These are phyloP conservation scores for Damaliscus lunatus DNA, from an alignment of 2,113 vertebrate genomes.

Conservation along the genomic window DNA sequence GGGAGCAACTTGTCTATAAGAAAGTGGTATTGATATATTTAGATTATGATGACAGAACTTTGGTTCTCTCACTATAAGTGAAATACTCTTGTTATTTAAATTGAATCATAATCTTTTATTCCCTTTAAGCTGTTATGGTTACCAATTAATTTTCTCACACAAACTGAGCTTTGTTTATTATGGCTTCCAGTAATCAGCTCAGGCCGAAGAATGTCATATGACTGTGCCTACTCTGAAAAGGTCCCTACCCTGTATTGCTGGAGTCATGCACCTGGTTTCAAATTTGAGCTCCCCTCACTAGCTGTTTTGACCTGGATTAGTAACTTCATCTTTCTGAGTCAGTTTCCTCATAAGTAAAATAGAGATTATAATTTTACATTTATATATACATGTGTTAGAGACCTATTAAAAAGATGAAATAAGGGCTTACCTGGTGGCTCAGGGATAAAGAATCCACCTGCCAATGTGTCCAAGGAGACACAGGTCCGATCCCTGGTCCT, in stretches of 20 bases:
- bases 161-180: not conserved
- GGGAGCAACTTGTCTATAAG: conserved; percentile 43
- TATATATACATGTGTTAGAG: not conserved
- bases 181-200: not conserved
- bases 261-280: not conserved
- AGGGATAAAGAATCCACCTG: not conserved
- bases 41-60: not conserved
- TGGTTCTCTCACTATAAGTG: not conserved
- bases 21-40: not conserved
- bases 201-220: not conserved
- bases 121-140: not conserved
- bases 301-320: not conserved
- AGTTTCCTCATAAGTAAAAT: not conserved
- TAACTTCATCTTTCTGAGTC: not conserved
- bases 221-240: not conserved
- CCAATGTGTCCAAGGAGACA: not conserved
- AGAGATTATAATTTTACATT: not conserved
- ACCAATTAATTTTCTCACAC: not conserved
- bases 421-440: not conserved
- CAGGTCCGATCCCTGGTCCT: not conserved
- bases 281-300: not conserved
- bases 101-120: not conserved
- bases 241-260: not conserved
- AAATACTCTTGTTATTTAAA: conserved; percentile 2
- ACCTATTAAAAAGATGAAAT: not conserved